Evolutionary conservation across 2,113 vertebrate genomes (phyloP).

Genomic region (Deroptyus accipitrinus): DNA sequence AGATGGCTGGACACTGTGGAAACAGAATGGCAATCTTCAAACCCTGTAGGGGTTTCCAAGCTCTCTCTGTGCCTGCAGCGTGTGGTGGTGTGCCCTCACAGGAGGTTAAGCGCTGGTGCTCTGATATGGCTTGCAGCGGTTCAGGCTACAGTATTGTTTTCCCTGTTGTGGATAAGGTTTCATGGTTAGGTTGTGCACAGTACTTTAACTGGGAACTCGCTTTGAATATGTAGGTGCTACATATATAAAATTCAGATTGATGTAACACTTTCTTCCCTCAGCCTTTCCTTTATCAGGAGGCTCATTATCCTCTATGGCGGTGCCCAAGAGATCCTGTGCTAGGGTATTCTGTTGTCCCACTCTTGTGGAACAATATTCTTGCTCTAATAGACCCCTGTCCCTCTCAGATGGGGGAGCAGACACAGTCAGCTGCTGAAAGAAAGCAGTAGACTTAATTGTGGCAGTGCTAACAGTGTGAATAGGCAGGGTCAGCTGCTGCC

Average conservation of each 20-base stretch:
- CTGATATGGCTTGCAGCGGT: neutral
- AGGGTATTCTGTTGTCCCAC: neutral
- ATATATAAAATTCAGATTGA: neutral
- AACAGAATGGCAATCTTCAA: neutral
- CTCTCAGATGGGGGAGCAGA: neutral
- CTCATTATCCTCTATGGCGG: neutral
- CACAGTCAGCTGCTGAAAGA: neutral
- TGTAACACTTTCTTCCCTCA: neutral
- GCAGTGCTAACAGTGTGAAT: neutral
- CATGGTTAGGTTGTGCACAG: neutral
- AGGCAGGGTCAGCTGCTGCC: neutral
- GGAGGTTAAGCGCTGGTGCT: neutral
- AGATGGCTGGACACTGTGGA: neutral
- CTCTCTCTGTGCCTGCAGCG: neutral
- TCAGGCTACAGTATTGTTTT: neutral
- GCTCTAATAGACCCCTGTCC: neutral
- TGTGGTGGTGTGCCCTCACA: neutral
- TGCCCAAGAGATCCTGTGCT: neutral
- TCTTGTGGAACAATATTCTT: neutral
- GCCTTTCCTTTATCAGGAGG: neutral
- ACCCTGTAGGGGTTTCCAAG: neutral
- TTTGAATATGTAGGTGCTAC: neutral
- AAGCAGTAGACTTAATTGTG: neutral
- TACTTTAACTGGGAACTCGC: neutral
- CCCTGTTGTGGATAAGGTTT: neutral